phyloP scores from a whole-genome alignment of 1,140 invertebrate genomes.

The Bombus impatiens region DNA sequence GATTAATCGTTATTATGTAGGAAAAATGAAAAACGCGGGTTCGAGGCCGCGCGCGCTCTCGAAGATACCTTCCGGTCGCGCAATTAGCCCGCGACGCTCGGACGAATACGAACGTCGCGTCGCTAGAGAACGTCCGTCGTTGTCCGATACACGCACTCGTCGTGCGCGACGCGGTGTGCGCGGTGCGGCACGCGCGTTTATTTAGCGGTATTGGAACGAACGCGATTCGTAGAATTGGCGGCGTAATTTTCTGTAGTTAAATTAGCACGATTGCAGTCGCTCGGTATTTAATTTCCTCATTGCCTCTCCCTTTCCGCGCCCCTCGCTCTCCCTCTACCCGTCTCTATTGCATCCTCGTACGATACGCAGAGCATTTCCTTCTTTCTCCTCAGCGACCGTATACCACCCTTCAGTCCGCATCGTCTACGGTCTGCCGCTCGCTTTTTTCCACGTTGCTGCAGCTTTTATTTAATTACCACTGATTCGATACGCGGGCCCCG shows the following conservation, averaged over 20 bases:
- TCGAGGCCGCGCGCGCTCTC: slow-evolving; percentile 12
- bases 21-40: slow-evolving; percentile 58
- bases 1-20: slow-evolving; percentile 69
- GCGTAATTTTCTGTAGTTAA: slow-evolving; percentile 56
- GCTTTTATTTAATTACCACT: slow-evolving; percentile 42
- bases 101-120: not conserved
- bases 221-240: slow-evolving; percentile 36
- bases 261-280: slow-evolving; percentile 50
- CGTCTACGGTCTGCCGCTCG: not conserved
- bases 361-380: not conserved
- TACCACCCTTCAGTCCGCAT: not conserved
- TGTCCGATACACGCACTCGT: not conserved
- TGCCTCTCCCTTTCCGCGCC: not conserved
- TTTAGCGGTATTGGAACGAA: slow-evolving; percentile 44
- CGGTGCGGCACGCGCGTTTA: not conserved
- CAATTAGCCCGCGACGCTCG: slow-evolving; percentile 16
- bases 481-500: slow-evolving; percentile 37
- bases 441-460: slow-evolving; percentile 21
- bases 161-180: not conserved
- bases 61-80: slow-evolving; percentile 32
- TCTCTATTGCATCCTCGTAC: slow-evolving; percentile 8
- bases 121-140: not conserved
- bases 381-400: not conserved
- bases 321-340: not conserved
- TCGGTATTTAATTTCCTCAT: slow-evolving; percentile 53